These are phyloP conservation scores for Ips nitidus DNA, from an alignment of 1,140 invertebrate species.

Conservation along the genomic window DNA sequence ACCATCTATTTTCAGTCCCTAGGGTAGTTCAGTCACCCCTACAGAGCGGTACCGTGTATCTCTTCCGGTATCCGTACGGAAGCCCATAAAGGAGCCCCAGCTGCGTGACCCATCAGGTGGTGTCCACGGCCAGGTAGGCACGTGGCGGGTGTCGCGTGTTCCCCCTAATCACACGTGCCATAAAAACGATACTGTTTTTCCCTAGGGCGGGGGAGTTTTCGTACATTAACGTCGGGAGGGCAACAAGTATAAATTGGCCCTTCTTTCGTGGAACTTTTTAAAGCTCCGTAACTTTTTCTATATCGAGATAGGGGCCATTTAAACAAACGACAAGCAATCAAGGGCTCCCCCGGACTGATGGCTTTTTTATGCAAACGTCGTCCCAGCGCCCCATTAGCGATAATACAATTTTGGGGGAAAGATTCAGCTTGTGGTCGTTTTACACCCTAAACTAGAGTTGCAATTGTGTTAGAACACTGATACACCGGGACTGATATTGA, in stretches of 20 bases:
- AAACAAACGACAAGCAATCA: conserved; percentile 25
- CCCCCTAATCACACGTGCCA: background rate
- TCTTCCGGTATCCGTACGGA: conserved; percentile 2
- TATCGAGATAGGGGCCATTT: conserved; percentile 3
- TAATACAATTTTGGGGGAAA: conserved; percentile 21
- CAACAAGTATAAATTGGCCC: background rate
- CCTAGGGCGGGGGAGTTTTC: no score
- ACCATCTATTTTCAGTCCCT: no score
- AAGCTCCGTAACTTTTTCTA: no score
- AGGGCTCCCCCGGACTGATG: conserved; percentile 11
- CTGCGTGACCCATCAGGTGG: conserved; percentile 13
- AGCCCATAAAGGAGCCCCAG: background rate
- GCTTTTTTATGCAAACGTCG: conserved; percentile 24
- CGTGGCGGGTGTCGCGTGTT: background rate
- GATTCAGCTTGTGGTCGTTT: no score
- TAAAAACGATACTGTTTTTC: background rate
- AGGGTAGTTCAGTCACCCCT: conserved; percentile 4
- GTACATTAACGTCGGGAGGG: no score
- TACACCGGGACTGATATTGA: no score
- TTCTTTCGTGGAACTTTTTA: background rate
- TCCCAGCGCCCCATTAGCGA: conserved; percentile 17
- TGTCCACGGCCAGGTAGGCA: conserved; percentile 1
- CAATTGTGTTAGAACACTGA: no score
- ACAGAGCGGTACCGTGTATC: conserved; percentile 6
- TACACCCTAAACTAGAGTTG: no score